Conservation (phyloP, 2,888 invertebrate species). For the Syritta pipiens region DNA sequence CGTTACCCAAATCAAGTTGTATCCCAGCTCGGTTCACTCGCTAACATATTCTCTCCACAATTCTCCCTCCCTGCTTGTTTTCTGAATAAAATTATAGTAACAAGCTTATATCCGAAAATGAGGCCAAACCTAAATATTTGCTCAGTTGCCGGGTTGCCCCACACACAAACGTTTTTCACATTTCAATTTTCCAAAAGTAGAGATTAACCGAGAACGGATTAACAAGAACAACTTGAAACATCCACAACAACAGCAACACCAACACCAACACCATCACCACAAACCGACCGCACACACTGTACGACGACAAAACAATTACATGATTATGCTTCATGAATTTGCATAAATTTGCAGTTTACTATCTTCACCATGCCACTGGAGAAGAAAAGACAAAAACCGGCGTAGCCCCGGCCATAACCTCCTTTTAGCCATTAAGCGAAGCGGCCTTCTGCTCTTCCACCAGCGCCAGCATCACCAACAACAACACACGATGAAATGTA, state of each 20-base stretch:
- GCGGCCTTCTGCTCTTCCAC: no score
- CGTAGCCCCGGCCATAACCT: slow-evolving; percentile 36
- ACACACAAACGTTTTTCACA: slow-evolving; percentile 58
- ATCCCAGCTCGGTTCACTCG: no score
- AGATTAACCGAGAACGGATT: slow-evolving; percentile 64
- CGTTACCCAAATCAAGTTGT: no score
- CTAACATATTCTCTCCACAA: no score
- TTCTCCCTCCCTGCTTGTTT: no score
- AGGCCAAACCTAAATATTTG: slow-evolving; percentile 43
- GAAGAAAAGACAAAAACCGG: slow-evolving; percentile 22
- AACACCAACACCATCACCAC: slow-evolving; percentile 20
- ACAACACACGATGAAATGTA: slow-evolving; percentile 43
- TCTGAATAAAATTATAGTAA: slow-evolving; percentile 36
- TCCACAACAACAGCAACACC: slow-evolving; percentile 25
- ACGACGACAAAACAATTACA: slow-evolving; percentile 68
- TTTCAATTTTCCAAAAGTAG: slow-evolving; percentile 65
- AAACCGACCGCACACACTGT: slow-evolving; percentile 56
- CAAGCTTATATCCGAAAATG: slow-evolving; percentile 37
- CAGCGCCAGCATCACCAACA: slow-evolving; percentile 3
- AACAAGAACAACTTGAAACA: slow-evolving; percentile 55
- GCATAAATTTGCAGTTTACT: slow-evolving; percentile 67
- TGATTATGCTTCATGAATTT: slow-evolving; percentile 68
- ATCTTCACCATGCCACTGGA: slow-evolving; percentile 34
- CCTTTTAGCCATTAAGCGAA: slow-evolving; percentile 49
- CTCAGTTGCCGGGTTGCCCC: no score